Base-by-base conservation (phyloP, 92 coral and sea anemone genomes). In the Ricordea florida region DNA sequence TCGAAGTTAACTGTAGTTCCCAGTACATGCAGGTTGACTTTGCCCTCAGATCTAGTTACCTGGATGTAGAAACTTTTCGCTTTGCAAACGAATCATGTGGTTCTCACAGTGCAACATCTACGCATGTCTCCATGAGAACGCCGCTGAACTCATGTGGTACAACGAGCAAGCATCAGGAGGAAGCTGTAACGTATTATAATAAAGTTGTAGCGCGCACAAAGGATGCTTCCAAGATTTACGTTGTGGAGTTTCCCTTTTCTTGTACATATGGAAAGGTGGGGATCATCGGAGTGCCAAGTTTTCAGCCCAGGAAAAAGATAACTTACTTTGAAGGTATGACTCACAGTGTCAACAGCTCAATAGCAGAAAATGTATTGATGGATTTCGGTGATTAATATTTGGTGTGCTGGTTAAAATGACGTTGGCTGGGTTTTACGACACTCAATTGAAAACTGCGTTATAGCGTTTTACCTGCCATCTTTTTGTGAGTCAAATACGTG, bases 231-330 rank as follows among this genome's bases (percentile, higher is more conserved):
- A 84, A 29, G 31, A 47, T 84, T 23, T 78, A 87, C 57, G 61
- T 83, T 8, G 83, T 91, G 0, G 93, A 91, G 58, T 91, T 91
- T 59, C 97, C 97, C 8, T 91, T 91, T 73, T 88, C 90, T 8
- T 91, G 97, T 36, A 63, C 90, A 7, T 91, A 83, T 45, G 52
- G 53, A 36, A 83, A 78, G 50, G 84, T 59, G 26, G 62, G 86
- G n/a, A 72, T 84, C 2, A 82, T 91, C 62, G 97, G 97, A 27
- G 71, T 46, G 6, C 93, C 97, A 0, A 91, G 97, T 43, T 91
- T 91, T 48, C 97, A 91, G 63, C 79, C 92, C 37, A 64, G 90
- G 65, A 78, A 79, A 62, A 91, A 62, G 51, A 66, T 91, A 43
- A 83, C 88, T 10, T 76, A 57, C 13, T 75, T 83, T 70, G 85